These are phyloP conservation scores for Coleophora flavipennella DNA, from an alignment of 2,888 invertebrate genomes.

Conservation along the genomic window DNA sequence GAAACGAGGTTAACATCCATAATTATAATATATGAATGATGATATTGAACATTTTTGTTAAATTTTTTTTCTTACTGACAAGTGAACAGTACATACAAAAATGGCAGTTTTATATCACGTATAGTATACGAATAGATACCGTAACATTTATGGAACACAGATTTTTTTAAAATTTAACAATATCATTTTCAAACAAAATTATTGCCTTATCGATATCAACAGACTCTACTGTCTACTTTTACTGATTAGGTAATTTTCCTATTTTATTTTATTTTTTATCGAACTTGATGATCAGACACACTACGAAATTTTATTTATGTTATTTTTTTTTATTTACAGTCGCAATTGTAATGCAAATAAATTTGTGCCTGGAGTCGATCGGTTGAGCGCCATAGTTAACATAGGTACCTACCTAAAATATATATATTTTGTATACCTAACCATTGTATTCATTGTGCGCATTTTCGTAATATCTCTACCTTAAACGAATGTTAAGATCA, in stretches of 20 bases:
- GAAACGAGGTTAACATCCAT: too few species aligned
- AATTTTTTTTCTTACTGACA: too few species aligned
- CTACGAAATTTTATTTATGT: slow-evolving; percentile 29
- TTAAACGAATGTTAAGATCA: too few species aligned
- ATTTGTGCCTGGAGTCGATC: slow-evolving; percentile 39
- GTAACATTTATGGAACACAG: slow-evolving; percentile 43
- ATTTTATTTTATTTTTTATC: slow-evolving; percentile 18
- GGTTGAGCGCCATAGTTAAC: slow-evolving; percentile 19
- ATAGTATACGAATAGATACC: slow-evolving; percentile 51
- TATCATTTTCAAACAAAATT: slow-evolving; percentile 33
- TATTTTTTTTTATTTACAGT: slow-evolving; percentile 35
- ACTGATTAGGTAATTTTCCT: too few species aligned
- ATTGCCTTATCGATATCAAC: slow-evolving; percentile 46
- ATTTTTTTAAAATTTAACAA: too few species aligned
- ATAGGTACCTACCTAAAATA: too few species aligned
- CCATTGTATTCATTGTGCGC: slow-evolving; percentile 35
- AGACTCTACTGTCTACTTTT: slow-evolving; percentile 7
- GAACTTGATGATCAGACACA: slow-evolving; percentile 25
- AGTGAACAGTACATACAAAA: slow-evolving; percentile 39
- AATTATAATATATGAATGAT: too few species aligned
- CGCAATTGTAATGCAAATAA: slow-evolving; percentile 22
- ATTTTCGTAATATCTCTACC: slow-evolving; percentile 1
- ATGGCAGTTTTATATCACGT: slow-evolving; percentile 67
- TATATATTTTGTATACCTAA: too few species aligned
- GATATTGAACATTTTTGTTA: too few species aligned